Evolutionary conservation across 2,888 invertebrate species (phyloP).

Genomic region (Parascotia fuliginaria): DNA sequence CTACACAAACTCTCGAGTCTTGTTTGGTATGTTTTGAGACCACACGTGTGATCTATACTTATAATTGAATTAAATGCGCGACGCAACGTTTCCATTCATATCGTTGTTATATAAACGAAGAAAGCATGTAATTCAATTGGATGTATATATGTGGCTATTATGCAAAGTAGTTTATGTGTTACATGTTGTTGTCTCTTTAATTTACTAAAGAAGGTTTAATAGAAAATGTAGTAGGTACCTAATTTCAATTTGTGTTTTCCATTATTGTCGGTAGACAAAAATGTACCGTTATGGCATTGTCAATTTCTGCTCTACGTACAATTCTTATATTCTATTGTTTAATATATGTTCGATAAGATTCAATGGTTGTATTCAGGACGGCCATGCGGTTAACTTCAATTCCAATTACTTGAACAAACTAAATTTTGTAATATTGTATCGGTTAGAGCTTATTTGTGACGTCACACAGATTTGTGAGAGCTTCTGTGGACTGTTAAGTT

Average conservation of each 20-base stretch:
- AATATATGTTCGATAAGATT: neutral
- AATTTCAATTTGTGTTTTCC: too few species aligned
- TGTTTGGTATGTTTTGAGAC: conserved; percentile 57
- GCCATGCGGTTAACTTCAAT: conserved; percentile 2
- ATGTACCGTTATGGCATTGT: neutral
- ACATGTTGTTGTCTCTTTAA: too few species aligned
- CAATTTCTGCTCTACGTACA: neutral
- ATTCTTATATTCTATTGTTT: neutral
- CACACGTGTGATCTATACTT: conserved; percentile 56
- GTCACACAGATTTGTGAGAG: conserved; percentile 12
- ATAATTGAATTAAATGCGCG: conserved; percentile 33
- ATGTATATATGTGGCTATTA: neutral
- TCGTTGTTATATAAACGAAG: conserved; percentile 10
- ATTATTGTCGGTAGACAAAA: too few species aligned
- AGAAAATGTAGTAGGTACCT: too few species aligned
- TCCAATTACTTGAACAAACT: conserved; percentile 3
- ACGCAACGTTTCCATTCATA: conserved; percentile 19
- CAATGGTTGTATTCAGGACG: neutral
- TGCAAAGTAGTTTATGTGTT: too few species aligned
- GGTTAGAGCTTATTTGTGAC: conserved; percentile 24
- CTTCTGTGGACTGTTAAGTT: conserved; percentile 3
- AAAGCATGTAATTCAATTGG: neutral
- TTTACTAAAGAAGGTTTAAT: too few species aligned
- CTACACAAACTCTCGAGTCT: conserved; percentile 52
- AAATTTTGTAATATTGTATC: conserved; percentile 4